These are phyloP conservation scores for Rutilus rutilus DNA, from an alignment of 2,113 vertebrate genomes.

Conservation along the genomic window DNA sequence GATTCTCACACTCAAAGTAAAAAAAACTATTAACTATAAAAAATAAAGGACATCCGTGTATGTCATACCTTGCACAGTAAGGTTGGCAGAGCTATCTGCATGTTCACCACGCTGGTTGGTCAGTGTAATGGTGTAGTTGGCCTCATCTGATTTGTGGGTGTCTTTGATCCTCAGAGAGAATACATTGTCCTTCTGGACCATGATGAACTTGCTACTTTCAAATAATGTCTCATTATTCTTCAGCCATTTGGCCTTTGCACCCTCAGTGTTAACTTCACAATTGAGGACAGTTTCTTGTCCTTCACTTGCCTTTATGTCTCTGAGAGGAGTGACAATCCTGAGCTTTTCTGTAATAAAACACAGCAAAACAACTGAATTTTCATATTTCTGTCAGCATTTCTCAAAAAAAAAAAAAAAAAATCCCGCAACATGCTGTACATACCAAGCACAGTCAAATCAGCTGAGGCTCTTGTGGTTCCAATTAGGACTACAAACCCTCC, in stretches of 20 bases:
- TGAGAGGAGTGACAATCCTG: conserved; percentile 90
- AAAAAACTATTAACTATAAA: too few species aligned
- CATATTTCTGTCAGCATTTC: background rate
- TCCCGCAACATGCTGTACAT: conserved; percentile 57
- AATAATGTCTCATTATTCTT: conserved; percentile 91
- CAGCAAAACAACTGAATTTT: background rate
- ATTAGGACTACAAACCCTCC: conserved; percentile 85
- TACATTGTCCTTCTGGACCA: conserved; percentile 90
- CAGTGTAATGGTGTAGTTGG: conserved; percentile 82
- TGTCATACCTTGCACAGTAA: conserved; percentile 86
- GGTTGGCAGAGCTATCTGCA: conserved; percentile 82
- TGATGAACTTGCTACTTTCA: conserved; percentile 92
- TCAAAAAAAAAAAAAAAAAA: background rate
- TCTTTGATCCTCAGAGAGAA: conserved; percentile 93
- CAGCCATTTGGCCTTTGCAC: conserved; percentile 98
- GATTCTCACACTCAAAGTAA: too few species aligned
- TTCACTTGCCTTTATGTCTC: conserved; percentile 87
- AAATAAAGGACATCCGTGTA: background rate
- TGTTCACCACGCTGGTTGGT: conserved; percentile 92
- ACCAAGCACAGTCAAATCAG: conserved; percentile 90
- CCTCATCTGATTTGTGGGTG: conserved; percentile 86
- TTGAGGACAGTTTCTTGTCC: conserved; percentile 91
- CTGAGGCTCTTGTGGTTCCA: conserved; percentile 85
- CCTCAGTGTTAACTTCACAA: conserved; percentile 95
- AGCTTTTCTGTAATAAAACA: conserved; percentile 87